Percentiles rank a stretch among this genome's conserved stretches.
Evolutionary conservation across 2,888 invertebrate species (phyloP).

Genomic region (Dermolepida albohirtum): DNA sequence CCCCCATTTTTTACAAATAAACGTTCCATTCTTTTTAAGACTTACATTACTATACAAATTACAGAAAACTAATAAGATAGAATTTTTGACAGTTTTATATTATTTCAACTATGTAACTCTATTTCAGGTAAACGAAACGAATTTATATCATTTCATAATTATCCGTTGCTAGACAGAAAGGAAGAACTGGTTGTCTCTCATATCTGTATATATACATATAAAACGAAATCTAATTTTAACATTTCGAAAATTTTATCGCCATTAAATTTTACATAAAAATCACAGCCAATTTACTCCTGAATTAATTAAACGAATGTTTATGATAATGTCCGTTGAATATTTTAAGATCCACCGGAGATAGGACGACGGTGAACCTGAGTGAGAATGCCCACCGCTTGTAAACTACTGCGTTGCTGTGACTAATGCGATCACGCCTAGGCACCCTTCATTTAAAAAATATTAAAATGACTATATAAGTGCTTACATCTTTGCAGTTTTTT

Average conservation of each 20-base stretch:
- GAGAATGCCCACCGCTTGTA: constrained; percentile 44
- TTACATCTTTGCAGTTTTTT: background rate
- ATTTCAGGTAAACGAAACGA: constrained; percentile 31
- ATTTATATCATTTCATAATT: constrained; percentile 36
- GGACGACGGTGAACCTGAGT: constrained; percentile 46
- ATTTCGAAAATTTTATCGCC: constrained; percentile 36
- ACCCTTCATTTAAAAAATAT: constrained; percentile 34
- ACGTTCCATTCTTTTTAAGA: no score
- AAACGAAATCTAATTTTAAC: constrained; percentile 27
- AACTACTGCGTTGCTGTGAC: constrained; percentile 40
- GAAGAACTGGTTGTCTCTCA: constrained; percentile 14
- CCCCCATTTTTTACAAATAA: no score
- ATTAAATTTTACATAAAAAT: constrained; percentile 36
- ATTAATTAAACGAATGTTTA: constrained; percentile 49
- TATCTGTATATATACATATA: background rate
- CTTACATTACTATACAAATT: background rate
- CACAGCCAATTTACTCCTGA: constrained; percentile 41
- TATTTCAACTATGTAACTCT: constrained; percentile 17
- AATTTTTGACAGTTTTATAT: constrained; percentile 2
- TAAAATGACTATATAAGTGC: background rate
- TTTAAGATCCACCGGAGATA: constrained; percentile 50
- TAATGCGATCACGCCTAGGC: constrained; percentile 36
- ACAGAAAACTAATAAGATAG: constrained; percentile 10
- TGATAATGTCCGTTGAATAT: constrained; percentile 50
- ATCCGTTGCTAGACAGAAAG: background rate